Evolutionary conservation across 1,140 invertebrate species (phyloP), one percentile per base, ranked within the genome.

Genomic region (Probaryconus sp.): DNA sequence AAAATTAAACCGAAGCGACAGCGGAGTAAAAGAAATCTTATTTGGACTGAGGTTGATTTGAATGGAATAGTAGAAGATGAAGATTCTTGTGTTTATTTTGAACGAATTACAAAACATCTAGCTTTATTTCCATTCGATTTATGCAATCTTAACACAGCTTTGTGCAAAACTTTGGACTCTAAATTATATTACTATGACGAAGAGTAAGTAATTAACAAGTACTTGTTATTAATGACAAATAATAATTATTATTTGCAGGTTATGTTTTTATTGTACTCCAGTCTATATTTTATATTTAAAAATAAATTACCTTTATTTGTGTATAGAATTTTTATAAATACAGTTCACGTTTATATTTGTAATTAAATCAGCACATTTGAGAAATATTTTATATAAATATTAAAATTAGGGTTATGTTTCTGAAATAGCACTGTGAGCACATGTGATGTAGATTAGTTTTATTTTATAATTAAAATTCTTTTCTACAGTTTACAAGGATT

Each of bases 71-170:
- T 88, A 0, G 87, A 88, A 55, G 88, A 90, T 50, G 88, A 90
- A 68, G 88, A 90, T 60, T 89, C 90, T 1, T 89, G 89, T 78
- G 89, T 92, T 20, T 77, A 88, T 51, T 87, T 89, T 37, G 86
- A 89, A 71, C 89, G 80, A 79, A 79, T 85, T 1, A 87, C 82
- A 14, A 89, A 90, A 77, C 91, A 91, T 48, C 48, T 92, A 21
- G 87, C 88, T 0, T 63, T 92, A 33, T 89, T 91, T 79, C 91
- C 91, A 0, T 90, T 89, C 85, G 90, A 92, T 58, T 83, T 92
- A 10, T 88, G 85, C 18, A 89, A 91, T 76, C 43, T 90, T 13
- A 88, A 67, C n/a, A 16, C 35, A 9, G 72, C 80, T 0, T 11
- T 87, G 0, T 75, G 79, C 21, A 81, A 85, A 48, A 81, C 85